Percentiles rank a stretch among this genome's conserved stretches.
Evolutionary conservation across 2,113 vertebrate genomes (phyloP).

Genomic region (Thinocorus orbignyianus): DNA sequence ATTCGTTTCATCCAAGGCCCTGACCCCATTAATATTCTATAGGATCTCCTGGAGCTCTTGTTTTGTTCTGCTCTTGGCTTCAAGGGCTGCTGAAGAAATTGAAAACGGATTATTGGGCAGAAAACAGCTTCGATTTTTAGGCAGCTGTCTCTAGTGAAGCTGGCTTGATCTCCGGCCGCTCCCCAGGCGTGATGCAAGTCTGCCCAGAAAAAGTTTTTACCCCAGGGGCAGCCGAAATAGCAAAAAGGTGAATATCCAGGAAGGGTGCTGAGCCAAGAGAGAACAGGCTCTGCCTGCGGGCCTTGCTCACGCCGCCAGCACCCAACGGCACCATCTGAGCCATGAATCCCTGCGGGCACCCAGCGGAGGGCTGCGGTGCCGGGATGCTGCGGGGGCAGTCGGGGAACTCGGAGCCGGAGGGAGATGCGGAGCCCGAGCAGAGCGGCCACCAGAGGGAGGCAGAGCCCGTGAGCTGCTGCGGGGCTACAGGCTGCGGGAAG

Average conservation of each 20-base stretch:
- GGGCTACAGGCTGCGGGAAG: neutral
- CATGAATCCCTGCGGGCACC: accelerated
- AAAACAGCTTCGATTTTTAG: slow-evolving; percentile 49
- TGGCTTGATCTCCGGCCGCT: slow-evolving; percentile 42
- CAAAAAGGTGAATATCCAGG: neutral
- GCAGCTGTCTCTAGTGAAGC: slow-evolving; percentile 20
- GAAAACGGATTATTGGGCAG: slow-evolving; percentile 67
- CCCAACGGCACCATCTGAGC: accelerated
- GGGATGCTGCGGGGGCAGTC: neutral
- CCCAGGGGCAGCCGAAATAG: neutral
- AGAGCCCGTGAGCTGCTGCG: neutral
- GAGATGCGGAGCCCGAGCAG: neutral
- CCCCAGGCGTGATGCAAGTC: slow-evolving; percentile 44
- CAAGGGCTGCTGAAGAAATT: slow-evolving; percentile 31
- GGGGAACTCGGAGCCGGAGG: too few relatives aligned
- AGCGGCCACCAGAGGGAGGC: slow-evolving; percentile 33
- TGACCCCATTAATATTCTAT: slow-evolving; percentile 10
- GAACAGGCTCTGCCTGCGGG: neutral
- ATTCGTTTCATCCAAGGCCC: neutral
- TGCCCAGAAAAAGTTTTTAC: slow-evolving; percentile 8
- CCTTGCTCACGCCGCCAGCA: neutral
- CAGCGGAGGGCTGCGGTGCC: neutral
- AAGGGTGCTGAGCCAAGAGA: neutral
- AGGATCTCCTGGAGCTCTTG: slow-evolving; percentile 1
- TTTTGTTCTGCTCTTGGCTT: slow-evolving; percentile 54